Base-by-base conservation (phyloP, 1,140 invertebrate genomes). In the Bombus fervidus region DNA sequence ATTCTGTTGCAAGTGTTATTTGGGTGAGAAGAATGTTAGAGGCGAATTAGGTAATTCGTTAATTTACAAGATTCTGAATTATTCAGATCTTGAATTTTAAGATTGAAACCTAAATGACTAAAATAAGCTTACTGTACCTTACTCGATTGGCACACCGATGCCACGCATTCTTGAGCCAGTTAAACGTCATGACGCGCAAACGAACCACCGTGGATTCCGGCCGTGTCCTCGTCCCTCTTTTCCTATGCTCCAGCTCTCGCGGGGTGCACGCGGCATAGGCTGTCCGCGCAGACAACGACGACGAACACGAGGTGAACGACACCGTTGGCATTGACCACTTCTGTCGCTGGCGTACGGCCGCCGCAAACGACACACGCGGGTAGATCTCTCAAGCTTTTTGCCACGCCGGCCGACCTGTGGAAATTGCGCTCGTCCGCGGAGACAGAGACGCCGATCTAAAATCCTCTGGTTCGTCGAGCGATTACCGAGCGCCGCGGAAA, bases 281-380 rank as follows among this genome's bases (percentile, higher is more conserved):
- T 53, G 85, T 15, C 81, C 47, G 62, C 73, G 73, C 81, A 74
- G 43, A 75, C 41, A 31, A 37, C 66, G 66, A 37, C 73, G 64
- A 59, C 41, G 81, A 78, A 12, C 25, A 72, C 57, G 43, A 86
- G 85, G 85, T 86, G 82, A 86, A 86, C 85, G 85, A 86, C 85
- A 86, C 85, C 83, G 53, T 82, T 86, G 85, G 85, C 85, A 86
- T 86, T 86, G 85, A 86, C 83, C 83, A 85, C 74, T 86, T 83
- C 81, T 77, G 85, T 77, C 81, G 73, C 81, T 86, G 81, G 76
- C 39, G 83, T 47, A 73, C 73, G 31, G 64, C 8, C 81, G 81
- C 73, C 73, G 81, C 85, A 77, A 83, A 86, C 85, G 81, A 86
- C 85, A 83, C 81, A 77, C 81, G 85, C 81, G 66, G 81, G 72